Evolutionary conservation across 2,113 vertebrate species (phyloP).

Genomic region (Coregonus clupeaformis): DNA sequence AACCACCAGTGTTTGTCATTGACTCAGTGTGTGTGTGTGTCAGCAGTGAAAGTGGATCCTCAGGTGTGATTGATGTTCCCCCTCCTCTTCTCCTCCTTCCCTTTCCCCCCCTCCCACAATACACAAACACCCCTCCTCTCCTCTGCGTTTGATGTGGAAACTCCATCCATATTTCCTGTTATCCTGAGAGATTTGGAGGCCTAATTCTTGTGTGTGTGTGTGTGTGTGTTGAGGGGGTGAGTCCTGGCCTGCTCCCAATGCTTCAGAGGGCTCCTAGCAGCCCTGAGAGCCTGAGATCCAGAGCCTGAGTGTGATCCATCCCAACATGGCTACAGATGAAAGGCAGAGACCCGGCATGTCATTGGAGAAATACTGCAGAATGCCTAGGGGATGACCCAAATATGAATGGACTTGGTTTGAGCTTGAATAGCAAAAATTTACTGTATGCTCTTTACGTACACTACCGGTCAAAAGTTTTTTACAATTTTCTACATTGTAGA

Average conservation of each 20-base stretch:
- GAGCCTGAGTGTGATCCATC: conserved; percentile 46
- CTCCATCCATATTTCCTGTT: conserved; percentile 60
- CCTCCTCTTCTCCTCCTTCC: conserved; percentile 37
- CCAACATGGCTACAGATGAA: conserved; percentile 48
- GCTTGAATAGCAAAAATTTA: too few relatives aligned
- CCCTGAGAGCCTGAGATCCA: conserved; percentile 43
- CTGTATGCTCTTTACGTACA: too few relatives aligned
- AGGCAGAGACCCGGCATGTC: background rate
- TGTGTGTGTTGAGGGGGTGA: conserved; percentile 7
- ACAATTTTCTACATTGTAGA: too few relatives aligned
- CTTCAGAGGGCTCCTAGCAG: conserved; percentile 14
- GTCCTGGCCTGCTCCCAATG: background rate
- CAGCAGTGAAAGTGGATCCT: conserved; percentile 22
- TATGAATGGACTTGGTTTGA: too few relatives aligned
- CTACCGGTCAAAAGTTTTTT: too few relatives aligned
- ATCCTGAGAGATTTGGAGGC: conserved; percentile 43
- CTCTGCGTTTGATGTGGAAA: conserved; percentile 68
- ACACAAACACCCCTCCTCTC: conserved; percentile 57
- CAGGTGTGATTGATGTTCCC: conserved; percentile 65
- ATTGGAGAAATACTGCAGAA: conserved; percentile 16
- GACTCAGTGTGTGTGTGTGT: conserved; percentile 27
- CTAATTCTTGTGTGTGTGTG: conserved; percentile 13
- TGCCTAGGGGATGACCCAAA: background rate
- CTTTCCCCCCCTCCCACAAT: conserved; percentile 51
- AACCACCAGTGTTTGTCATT: too few relatives aligned